Percentiles rank a stretch among this genome's conserved stretches.
These are phyloP conservation scores for Phyllostomus hastatus DNA, from an alignment of 2,113 vertebrate species.

Conservation along the genomic window DNA sequence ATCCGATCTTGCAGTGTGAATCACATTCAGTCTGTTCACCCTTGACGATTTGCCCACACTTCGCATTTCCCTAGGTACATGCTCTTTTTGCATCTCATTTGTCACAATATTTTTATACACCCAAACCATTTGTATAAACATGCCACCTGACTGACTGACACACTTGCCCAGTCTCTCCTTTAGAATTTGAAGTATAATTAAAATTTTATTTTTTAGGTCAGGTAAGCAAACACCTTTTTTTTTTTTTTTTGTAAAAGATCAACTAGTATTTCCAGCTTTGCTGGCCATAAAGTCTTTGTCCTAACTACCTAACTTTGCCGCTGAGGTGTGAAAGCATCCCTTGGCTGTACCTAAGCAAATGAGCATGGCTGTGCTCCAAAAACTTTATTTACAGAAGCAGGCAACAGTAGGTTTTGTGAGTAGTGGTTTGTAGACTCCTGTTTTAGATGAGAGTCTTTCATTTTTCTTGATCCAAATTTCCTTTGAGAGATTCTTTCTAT, in stretches of 20 bases:
- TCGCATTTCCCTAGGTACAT: background rate
- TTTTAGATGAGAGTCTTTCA: background rate
- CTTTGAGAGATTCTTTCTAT: background rate
- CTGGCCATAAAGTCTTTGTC: background rate
- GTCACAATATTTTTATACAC: background rate
- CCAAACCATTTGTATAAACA: background rate
- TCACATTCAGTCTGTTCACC: background rate
- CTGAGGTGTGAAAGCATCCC: fast-evolving
- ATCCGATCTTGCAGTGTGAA: background rate
- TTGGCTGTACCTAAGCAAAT: fast-evolving
- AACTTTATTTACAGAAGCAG: background rate
- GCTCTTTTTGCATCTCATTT: background rate
- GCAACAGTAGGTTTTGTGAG: background rate
- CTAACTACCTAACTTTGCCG: background rate
- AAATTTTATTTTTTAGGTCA: background rate
- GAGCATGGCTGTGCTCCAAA: background rate
- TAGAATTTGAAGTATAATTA: background rate
- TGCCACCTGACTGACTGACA: background rate
- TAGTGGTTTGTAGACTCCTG: background rate
- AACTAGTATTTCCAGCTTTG: background rate
- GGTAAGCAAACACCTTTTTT: background rate
- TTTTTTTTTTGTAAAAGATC: background rate
- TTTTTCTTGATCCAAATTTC: background rate
- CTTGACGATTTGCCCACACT: fast-evolving
- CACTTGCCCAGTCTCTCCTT: background rate